Base-by-base conservation (phyloP, 2,797 vertebrate genomes). In the Aphelocoma californica region DNA sequence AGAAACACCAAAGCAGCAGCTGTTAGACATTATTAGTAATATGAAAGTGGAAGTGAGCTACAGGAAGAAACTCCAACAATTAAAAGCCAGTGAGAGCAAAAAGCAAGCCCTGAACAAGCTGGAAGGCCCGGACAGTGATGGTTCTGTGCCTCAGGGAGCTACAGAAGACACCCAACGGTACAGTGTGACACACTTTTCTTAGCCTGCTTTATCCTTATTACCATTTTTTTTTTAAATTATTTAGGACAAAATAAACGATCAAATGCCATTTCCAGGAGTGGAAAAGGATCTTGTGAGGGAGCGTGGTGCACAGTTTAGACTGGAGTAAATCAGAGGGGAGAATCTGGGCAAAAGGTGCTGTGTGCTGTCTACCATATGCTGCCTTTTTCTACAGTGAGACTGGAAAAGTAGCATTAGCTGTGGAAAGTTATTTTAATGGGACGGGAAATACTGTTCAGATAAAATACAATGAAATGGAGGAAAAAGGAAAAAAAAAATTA, bases 11-110 rank as follows among this genome's bases (percentile, higher is more conserved):
- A 99, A 98, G 92, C 96, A 98, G 89, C 96, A 94, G 87, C 97
- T 99, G 62, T 86, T 99, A 71, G 94, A 97, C 28, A 93, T 99
- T 47, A 98, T 99, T 62, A 97, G 98, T 85, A 81, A 80, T 73
- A 99, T 99, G 99, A 99, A 98, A 92, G 98, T 99, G 65, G 98
- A 99, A 62, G 97, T 98, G 73, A 99, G 97, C 36, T 98, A 93
- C 94, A 98, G 97, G 93, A 98, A 92, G 74, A 98, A 95, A 53
- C 88, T 97, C 6, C 97, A 97, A 84, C 62, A 74, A 8, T 13
- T 97, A 56, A 98, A 97, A 81, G 40, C n/a, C 26, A 96, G 47
- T 25, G 95, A 91, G 40, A 61, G 14, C 31, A 93, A 87, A 82
- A 95, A 96, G 8, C 86, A 95, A 13, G 34, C 48, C 9, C 85